These are phyloP conservation scores for Hypselothyrea guttata DNA, from an alignment of 2,888 invertebrate genomes.

Conservation along the genomic window DNA sequence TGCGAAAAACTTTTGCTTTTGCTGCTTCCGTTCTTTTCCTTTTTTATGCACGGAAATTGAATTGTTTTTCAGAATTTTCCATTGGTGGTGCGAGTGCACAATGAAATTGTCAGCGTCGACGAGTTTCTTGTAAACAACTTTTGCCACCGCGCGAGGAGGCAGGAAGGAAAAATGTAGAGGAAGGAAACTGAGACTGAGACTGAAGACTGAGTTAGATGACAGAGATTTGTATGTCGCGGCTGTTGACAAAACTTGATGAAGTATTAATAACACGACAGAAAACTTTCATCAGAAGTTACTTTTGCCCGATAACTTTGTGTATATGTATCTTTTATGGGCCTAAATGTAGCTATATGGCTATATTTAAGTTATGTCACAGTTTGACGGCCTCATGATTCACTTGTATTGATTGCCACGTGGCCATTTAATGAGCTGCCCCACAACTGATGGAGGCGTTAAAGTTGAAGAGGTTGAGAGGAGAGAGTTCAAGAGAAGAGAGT, in stretches of 20 bases:
- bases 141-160: slow-evolving; percentile 25
- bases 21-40: slow-evolving; percentile 3
- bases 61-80: slow-evolving; percentile 68
- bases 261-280: slow-evolving; percentile 65
- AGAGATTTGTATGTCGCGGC: slow-evolving; percentile 33
- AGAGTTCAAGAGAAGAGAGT: background rate
- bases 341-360: slow-evolving; percentile 9
- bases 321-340: background rate
- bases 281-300: slow-evolving; percentile 42
- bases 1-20: background rate
- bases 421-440: slow-evolving; percentile 11
- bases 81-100: slow-evolving; percentile 27
- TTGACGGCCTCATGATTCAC: slow-evolving; percentile 10
- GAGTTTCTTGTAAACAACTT: slow-evolving; percentile 70
- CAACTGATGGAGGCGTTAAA: background rate
- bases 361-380: slow-evolving; percentile 33
- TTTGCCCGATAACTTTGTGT: slow-evolving; percentile 3
- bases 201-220: slow-evolving; percentile 29
- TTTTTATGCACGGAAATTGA: slow-evolving; percentile 61
- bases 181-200: background rate
- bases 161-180: background rate
- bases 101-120: slow-evolving; percentile 52
- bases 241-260: slow-evolving; percentile 59
- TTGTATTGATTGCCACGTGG: slow-evolving; percentile 13
- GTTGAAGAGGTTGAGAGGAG: slow-evolving; percentile 20